Conservation (phyloP, 2,797 vertebrate genomes). For the Tiaroga cobitis region DNA sequence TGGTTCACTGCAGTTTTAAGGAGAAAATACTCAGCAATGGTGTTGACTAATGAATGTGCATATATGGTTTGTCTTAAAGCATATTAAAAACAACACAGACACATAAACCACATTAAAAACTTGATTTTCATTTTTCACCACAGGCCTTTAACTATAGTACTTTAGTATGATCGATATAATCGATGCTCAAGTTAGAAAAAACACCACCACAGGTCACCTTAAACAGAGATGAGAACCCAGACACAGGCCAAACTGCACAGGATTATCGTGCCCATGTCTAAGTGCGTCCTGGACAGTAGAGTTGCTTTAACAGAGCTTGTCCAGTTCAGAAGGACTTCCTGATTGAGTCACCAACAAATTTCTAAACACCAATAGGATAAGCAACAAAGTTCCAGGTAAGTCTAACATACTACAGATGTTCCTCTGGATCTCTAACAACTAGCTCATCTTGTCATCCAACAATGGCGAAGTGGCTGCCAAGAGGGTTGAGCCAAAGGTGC, state of each 20-base stretch:
- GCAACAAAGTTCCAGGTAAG: constrained; percentile 11
- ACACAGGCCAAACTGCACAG: not conserved
- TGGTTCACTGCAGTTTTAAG: no score
- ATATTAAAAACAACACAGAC: no score
- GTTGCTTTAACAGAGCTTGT: not conserved
- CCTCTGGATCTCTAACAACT: constrained; percentile 37
- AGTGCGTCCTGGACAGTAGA: not conserved
- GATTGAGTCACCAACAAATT: constrained; percentile 6
- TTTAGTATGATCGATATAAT: not conserved
- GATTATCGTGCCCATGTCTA: not conserved
- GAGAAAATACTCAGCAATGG: no score
- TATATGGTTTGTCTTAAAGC: no score
- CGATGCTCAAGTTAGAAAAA: not conserved
- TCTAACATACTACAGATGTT: constrained; percentile 27
- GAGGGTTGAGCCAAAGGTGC: constrained; percentile 62
- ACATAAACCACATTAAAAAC: no score
- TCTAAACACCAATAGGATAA: constrained; percentile 15
- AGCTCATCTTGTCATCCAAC: constrained; percentile 67
- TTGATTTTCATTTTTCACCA: no score
- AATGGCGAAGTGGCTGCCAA: constrained; percentile 59
- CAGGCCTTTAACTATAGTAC: no score
- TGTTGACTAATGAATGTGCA: no score
- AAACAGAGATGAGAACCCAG: not conserved
- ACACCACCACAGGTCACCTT: not conserved
- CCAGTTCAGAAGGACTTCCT: constrained; percentile 32